phyloP scores from a whole-genome alignment of 2,113 vertebrate species.

The Corydoras sp. region DNA sequence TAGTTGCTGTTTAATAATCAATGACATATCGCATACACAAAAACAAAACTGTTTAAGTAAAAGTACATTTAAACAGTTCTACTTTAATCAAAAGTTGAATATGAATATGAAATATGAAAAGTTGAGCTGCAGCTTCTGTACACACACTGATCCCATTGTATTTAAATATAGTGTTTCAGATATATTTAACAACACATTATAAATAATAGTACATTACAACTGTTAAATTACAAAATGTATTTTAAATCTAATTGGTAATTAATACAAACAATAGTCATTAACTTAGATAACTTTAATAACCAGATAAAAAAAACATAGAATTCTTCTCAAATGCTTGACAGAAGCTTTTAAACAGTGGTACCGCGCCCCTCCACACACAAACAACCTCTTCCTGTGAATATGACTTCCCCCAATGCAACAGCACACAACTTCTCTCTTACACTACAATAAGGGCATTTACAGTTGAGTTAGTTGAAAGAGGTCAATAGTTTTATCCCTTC shows the following conservation, averaged over 20 bases:
- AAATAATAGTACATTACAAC: neutral
- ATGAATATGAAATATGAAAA: too few relatives aligned
- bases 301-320: neutral
- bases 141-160: too few relatives aligned
- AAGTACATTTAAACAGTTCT: too few relatives aligned
- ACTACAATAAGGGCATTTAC: too few relatives aligned
- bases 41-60: too few relatives aligned
- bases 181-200: too few relatives aligned
- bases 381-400: slow-evolving; percentile 40
- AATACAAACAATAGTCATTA: neutral
- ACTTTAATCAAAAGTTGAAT: too few relatives aligned
- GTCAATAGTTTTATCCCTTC: too few relatives aligned
- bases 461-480: too few relatives aligned
- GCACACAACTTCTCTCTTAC: neutral
- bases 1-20: neutral
- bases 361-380: neutral
- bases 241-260: neutral
- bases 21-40: too few relatives aligned
- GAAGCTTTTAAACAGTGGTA: neutral
- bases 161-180: too few relatives aligned
- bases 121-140: too few relatives aligned
- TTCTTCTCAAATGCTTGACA: neutral
- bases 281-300: neutral
- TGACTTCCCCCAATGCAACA: neutral
- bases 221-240: neutral